Base-by-base conservation (phyloP, 2,797 vertebrate species). In the Anas bernieri region DNA sequence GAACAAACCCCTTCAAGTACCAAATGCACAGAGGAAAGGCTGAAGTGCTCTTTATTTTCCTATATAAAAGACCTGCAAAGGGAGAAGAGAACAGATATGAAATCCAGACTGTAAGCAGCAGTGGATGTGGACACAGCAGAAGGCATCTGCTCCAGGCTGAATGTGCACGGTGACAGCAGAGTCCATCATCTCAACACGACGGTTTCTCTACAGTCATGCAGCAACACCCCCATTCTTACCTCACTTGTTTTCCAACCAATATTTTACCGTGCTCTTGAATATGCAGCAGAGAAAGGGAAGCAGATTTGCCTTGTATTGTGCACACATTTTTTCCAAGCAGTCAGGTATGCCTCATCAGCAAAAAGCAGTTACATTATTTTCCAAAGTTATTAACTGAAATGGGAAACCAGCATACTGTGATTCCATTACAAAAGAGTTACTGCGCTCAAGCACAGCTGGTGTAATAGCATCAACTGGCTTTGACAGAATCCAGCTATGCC, bases 391-490 rank as follows among this genome's bases (percentile, higher is more conserved):
- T 96, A 95, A 95, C 86, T 81, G 79, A 93, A 95, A 96, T 89
- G 93, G 76, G 84, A 96, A 93, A 89, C 73, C 55, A 90, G 62
- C 76, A 66, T 73, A 79, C 66, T 88, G 59, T 73, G 94, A 76
- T 90, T 88, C 83, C 92, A 97, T 96, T 96, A 96, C 79, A 76
- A 52, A 94, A 95, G 93, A 96, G 73, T 97, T 95, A 95, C 89
- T 90, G 94, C 91, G 35, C 76, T 62, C 66, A 59, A 69, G 88
- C 64, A 46, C 66, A 62, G 89, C 69, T 85, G 73, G 45, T 81
- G 11, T 88, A 93, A 72, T 86, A 63, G 46, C 54, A 82, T 59
- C 69, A 93, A 30, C 1, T 48, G 77, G 55, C 55, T 76, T 64
- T 28, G 4, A 90, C 48, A 93, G 67, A 80, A 84, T 59, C 22